Evolutionary conservation across 2,113 vertebrate species (phyloP), one percentile per base, ranked within the genome.

Genomic region (Gobio gobio): DNA sequence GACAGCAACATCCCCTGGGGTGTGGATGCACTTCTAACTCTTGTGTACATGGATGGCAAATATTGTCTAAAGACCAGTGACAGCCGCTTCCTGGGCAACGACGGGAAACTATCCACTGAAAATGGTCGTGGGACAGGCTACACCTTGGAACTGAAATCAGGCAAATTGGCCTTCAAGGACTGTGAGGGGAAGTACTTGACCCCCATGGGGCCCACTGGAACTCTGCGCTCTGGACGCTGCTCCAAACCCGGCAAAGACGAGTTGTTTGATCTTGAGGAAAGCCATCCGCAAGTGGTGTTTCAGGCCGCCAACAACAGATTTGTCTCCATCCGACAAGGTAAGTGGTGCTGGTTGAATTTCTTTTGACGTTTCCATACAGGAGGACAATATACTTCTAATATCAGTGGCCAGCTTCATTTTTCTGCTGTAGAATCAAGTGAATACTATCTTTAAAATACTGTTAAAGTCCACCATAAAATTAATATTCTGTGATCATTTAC

Each of bases 231-330:
- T 0, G 97, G 98, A 66, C 96, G 98, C 70, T 98, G 95, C 93
- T 95, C 96, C 58, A 97, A 97, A 89, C 96, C 98, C 0, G 96
- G 98, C 84, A 98, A 99, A 90, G 97, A 99, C 0, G 98, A 99
- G 94, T 95, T 99, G 89, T 99, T 99, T 36, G 96, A 99, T 88
- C 94, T 99, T 87, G 97, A 99, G 91, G 96, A 99, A 93, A 99
- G 97, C 64, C 97, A 97, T 88, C 98, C 97, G 0, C 97, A 99
- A 93, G 97, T 99, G 92, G 96, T 97, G 85, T 95, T 99, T 90
- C 93, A 91, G 47, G 97, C 97, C 0, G 95, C 95, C 91, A 99
- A 98, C 3, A 94, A 91, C 84, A 95, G 96, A 92, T 97, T 95
- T 0, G 95, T 99, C 90, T 99, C 98, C 2, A 96, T 97, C 92